Conservation (phyloP, 2,797 vertebrate genomes). For the Phoeniculus purpureus region DNA sequence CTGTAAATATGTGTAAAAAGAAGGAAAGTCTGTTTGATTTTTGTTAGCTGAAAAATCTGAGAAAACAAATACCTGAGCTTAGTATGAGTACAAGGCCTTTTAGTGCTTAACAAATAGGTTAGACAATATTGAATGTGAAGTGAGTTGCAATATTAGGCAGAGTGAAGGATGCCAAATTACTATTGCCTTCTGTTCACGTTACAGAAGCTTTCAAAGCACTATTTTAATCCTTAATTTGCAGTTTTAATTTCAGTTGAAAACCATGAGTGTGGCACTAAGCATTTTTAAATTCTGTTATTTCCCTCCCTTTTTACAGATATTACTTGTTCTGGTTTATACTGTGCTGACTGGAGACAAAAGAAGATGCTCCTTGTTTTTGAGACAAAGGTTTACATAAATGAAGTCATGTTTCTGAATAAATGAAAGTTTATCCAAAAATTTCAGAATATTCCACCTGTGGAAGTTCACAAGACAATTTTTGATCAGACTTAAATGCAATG, state of each 20-base stretch:
- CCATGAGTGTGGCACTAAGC: neutral
- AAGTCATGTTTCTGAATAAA: neutral
- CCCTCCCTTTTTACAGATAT: neutral
- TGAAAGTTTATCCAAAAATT: neutral
- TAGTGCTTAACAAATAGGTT: neutral
- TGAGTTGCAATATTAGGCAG: neutral
- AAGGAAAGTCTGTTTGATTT: neutral
- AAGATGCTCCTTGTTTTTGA: neutral
- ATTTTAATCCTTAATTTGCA: neutral
- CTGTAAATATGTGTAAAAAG: neutral
- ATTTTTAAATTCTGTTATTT: neutral
- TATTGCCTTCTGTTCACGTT: neutral
- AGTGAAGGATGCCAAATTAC: neutral
- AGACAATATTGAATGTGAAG: neutral
- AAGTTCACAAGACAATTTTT: neutral
- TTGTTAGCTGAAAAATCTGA: neutral
- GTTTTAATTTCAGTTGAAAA: slow-evolving; percentile 4
- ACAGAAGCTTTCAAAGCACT: neutral
- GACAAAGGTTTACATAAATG: neutral
- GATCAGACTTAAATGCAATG: neutral
- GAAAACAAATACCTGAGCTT: neutral
- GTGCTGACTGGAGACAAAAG: neutral
- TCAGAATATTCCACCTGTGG: neutral
- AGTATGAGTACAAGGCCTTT: neutral
- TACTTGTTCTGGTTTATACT: neutral